These are phyloP conservation scores for Hycleus phaleratus DNA, from an alignment of 1,140 invertebrate genomes.

Conservation along the genomic window DNA sequence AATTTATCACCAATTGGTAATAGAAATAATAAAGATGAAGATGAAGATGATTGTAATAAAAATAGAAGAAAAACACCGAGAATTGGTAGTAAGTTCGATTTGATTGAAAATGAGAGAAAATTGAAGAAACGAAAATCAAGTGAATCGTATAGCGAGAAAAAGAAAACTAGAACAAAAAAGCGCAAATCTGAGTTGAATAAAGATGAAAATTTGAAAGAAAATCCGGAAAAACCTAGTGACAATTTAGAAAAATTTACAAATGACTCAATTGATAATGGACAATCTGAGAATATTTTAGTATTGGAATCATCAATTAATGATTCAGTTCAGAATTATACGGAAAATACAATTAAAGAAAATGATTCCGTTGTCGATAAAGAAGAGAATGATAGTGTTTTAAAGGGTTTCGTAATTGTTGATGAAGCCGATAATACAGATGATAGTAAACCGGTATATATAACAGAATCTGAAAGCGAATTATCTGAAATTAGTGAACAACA, in stretches of 20 bases:
- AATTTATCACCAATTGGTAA: constrained; percentile 24
- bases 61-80: background rate
- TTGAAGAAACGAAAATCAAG: constrained; percentile 5
- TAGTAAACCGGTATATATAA: background rate
- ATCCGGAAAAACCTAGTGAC: too few species aligned
- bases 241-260: too few species aligned
- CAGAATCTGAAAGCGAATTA: constrained; percentile 1
- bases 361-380: too few species aligned
- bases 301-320: background rate
- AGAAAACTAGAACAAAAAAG: too few species aligned
- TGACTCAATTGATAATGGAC: too few species aligned
- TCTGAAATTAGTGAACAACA: background rate
- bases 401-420: too few species aligned
- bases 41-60: constrained; percentile 1
- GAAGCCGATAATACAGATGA: background rate
- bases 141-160: background rate
- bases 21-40: background rate
- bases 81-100: constrained; percentile 1
- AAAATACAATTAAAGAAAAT: too few species aligned
- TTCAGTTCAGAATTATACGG: too few species aligned
- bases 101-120: constrained; percentile 6
- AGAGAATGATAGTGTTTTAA: too few species aligned
- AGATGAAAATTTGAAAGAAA: too few species aligned
- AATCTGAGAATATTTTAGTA: too few species aligned
- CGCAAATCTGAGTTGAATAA: too few species aligned